Conservation (phyloP, 2,113 vertebrate species). For the Scytalopus superciliaris region DNA sequence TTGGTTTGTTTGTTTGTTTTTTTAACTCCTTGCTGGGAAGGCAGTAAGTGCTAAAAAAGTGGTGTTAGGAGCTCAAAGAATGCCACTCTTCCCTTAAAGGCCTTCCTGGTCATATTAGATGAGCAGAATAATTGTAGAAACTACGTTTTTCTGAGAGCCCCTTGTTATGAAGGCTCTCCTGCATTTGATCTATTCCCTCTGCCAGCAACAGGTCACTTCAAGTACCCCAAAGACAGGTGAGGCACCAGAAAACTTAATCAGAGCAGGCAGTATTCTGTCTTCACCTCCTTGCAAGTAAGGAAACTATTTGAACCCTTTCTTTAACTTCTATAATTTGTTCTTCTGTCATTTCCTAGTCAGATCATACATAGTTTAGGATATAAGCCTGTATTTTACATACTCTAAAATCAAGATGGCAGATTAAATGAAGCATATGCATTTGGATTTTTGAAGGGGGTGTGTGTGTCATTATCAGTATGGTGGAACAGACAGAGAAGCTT, state of each 20-base stretch:
- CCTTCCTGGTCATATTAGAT: background rate
- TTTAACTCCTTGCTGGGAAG: background rate
- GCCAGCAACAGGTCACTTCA: background rate
- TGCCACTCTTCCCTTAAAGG: background rate
- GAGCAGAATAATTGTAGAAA: background rate
- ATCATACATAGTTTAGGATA: background rate
- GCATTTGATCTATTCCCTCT: background rate
- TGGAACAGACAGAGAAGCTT: background rate
- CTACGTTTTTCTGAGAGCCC: fast-evolving
- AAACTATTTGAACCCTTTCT: background rate
- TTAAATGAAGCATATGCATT: background rate
- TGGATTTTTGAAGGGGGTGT: background rate
- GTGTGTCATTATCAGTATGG: fast-evolving
- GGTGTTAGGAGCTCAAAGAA: background rate
- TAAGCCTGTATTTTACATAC: background rate
- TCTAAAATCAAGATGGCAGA: background rate
- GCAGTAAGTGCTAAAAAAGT: background rate
- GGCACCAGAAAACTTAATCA: background rate
- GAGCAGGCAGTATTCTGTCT: background rate
- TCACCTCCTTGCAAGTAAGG: background rate
- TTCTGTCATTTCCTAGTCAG: background rate
- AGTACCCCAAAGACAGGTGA: background rate
- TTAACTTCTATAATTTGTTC: background rate
- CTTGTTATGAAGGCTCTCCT: background rate
- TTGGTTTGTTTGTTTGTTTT: no score